phyloP scores from a whole-genome alignment of 2,888 invertebrate genomes.

The Nebria salina region DNA sequence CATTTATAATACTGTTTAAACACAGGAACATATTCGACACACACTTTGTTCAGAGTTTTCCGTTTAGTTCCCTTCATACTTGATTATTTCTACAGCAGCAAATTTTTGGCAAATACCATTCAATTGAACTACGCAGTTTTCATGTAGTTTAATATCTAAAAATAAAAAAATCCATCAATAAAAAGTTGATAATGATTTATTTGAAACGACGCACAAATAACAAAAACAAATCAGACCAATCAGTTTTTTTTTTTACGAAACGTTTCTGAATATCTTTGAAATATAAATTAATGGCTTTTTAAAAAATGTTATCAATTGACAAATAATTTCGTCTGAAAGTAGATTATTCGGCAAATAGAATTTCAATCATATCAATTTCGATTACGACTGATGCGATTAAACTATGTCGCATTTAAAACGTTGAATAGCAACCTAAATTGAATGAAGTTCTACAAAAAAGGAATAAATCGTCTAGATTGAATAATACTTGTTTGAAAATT shows the following conservation, averaged over 20 bases:
- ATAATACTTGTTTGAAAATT: background rate
- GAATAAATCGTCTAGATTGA: background rate
- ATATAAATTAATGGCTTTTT: background rate
- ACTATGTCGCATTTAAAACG: background rate
- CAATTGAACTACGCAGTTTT: too few species aligned
- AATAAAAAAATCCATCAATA: too few species aligned
- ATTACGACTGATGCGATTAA: background rate
- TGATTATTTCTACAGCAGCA: too few species aligned
- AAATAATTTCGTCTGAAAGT: background rate
- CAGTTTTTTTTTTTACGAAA: background rate
- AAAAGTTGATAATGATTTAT: too few species aligned
- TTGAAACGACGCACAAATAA: background rate
- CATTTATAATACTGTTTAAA: background rate
- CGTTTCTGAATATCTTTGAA: background rate
- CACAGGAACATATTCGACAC: too few species aligned
- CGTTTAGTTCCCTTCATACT: too few species aligned
- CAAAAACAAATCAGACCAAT: background rate
- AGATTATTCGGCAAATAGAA: background rate
- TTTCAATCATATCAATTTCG: background rate
- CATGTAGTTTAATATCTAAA: too few species aligned
- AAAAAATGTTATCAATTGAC: background rate
- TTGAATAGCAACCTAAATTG: background rate
- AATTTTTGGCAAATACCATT: too few species aligned
- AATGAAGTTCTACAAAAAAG: background rate
- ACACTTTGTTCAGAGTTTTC: too few species aligned